Evolutionary conservation across 2,888 invertebrate species (phyloP).

Genomic region (Stenolophus ochropezus): DNA sequence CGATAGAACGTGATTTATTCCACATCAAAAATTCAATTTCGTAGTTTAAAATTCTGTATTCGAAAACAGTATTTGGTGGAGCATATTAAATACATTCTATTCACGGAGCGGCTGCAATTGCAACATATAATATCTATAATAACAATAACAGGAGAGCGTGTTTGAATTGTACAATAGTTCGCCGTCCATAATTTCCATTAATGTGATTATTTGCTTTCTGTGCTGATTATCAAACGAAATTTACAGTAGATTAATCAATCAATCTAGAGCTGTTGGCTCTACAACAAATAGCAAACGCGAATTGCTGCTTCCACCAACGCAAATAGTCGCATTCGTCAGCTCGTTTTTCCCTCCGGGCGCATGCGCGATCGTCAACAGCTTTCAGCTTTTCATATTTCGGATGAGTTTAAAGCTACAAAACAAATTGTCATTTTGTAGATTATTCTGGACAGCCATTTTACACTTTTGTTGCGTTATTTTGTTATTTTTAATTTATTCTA

Average conservation of each 20-base stretch:
- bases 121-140: slow-evolving; percentile 28
- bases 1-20: background rate
- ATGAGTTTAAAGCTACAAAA: slow-evolving; percentile 7
- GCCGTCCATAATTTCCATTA: slow-evolving; percentile 24
- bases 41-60: background rate
- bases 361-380: background rate
- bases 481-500: slow-evolving; percentile 29
- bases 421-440: slow-evolving; percentile 30
- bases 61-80: background rate
- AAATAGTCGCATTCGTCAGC: too few species aligned
- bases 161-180: slow-evolving; percentile 12
- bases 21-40: background rate
- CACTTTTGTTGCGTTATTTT: slow-evolving; percentile 19
- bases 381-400: background rate
- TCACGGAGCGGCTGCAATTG: background rate
- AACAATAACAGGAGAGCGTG: slow-evolving; percentile 9
- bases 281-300: slow-evolving; percentile 2
- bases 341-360: slow-evolving; percentile 15
- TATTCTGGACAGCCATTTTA: slow-evolving; percentile 30
- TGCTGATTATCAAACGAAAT: slow-evolving; percentile 13
- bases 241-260: slow-evolving; percentile 23
- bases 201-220: slow-evolving; percentile 23
- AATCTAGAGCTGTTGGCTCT: background rate
- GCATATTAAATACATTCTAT: background rate
- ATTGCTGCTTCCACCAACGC: background rate